Percentiles rank a stretch among this genome's conserved stretches.
Conservation (phyloP, 2,888 invertebrate species). For the Aleiodes leptofemur region DNA sequence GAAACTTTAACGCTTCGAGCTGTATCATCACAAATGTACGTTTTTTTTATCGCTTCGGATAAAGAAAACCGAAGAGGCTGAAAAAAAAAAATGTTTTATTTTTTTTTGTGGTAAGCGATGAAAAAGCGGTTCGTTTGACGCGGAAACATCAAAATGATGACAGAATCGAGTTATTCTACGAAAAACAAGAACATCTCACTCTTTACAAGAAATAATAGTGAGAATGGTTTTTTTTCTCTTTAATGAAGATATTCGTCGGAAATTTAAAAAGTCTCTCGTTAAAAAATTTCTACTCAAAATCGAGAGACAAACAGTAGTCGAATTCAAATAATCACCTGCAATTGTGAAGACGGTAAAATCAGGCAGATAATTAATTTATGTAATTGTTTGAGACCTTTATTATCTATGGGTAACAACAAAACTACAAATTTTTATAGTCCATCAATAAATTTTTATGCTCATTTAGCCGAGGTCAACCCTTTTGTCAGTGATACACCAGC, state of each 20-base stretch:
- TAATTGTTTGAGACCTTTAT: slow-evolving; percentile 55
- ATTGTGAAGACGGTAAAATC: slow-evolving; percentile 47
- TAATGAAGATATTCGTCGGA: no score
- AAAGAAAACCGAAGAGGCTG: not conserved
- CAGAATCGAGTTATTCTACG: slow-evolving; percentile 15
- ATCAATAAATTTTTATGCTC: slow-evolving; percentile 65
- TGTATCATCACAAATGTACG: slow-evolving; percentile 15
- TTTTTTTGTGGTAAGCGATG: slow-evolving; percentile 1
- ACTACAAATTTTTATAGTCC: slow-evolving; percentile 62
- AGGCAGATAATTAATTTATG: slow-evolving; percentile 53
- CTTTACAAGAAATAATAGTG: not conserved
- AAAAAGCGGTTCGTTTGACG: slow-evolving; percentile 26
- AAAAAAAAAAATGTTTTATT: slow-evolving; percentile 9
- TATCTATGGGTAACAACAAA: slow-evolving; percentile 35
- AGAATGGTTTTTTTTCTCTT: not conserved
- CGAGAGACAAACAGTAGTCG: slow-evolving; percentile 7
- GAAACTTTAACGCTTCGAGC: slow-evolving; percentile 20
- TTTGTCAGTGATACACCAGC: slow-evolving; percentile 38
- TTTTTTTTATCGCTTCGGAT: slow-evolving; percentile 31
- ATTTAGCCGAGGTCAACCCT: slow-evolving; percentile 55
- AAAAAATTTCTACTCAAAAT: no score
- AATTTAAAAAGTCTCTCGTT: no score
- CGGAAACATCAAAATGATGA: slow-evolving; percentile 32
- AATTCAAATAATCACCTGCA: slow-evolving; percentile 45
- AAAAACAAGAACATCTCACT: not conserved